phyloP scores from a whole-genome alignment of 1,140 invertebrate species.

The Heliconius melpomene region DNA sequence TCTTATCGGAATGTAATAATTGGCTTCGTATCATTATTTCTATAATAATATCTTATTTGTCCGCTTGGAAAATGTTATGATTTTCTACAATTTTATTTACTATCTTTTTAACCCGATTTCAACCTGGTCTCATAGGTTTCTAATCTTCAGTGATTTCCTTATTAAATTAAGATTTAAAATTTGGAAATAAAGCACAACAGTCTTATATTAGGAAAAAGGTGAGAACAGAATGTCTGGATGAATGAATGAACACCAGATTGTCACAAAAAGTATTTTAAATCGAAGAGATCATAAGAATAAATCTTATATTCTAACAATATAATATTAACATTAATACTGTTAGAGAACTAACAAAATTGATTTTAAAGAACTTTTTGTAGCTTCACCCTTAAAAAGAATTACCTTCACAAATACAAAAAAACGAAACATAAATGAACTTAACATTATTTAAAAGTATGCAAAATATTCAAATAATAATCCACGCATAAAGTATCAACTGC shows the following conservation, averaged over 20 bases:
- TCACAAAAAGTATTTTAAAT: too few species aligned
- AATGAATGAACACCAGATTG: too few species aligned
- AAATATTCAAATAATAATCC: slow-evolving; percentile 31
- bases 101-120: neutral
- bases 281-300: too few species aligned
- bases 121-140: too few species aligned
- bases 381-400: neutral
- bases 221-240: too few species aligned
- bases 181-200: too few species aligned
- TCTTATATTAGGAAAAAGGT: too few species aligned
- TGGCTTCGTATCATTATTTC: neutral
- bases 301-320: too few species aligned
- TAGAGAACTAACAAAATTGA: too few species aligned
- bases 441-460: slow-evolving; percentile 22
- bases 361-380: neutral
- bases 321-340: too few species aligned
- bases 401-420: neutral
- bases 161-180: too few species aligned
- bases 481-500: slow-evolving; percentile 31
- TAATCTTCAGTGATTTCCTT: too few species aligned
- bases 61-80: neutral
- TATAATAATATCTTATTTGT: neutral
- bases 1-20: slow-evolving; percentile 7
- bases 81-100: neutral
- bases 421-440: neutral